Conservation (phyloP, 92 coral and sea anemone genomes). For the Siderastrea siderea region DNA sequence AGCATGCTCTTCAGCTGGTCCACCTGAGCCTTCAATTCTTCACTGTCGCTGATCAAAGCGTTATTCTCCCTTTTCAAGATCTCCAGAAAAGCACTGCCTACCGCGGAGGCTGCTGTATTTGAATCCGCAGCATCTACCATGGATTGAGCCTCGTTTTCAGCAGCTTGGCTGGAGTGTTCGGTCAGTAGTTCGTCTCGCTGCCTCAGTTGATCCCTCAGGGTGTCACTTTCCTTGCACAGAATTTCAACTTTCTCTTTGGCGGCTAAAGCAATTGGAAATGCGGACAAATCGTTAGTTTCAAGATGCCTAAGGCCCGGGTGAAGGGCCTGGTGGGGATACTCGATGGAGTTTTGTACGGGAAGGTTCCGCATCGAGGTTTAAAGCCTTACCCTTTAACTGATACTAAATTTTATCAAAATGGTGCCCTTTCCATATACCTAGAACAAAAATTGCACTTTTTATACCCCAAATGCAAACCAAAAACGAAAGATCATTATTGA, state of each 20-base stretch:
- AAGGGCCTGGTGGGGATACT: too few species aligned
- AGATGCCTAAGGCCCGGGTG: too few species aligned
- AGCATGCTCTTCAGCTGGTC: constrained; percentile 78
- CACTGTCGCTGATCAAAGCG: constrained; percentile 79
- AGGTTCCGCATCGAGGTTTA: too few species aligned
- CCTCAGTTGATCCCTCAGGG: constrained; percentile 29
- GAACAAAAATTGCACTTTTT: too few species aligned
- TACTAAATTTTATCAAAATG: too few species aligned
- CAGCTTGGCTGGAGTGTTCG: background rate
- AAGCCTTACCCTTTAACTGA: too few species aligned
- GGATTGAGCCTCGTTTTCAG: constrained; percentile 28
- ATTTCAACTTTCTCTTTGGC: constrained; percentile 34
- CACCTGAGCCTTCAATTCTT: constrained; percentile 78
- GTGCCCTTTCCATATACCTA: too few species aligned
- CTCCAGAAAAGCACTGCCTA: constrained; percentile 58
- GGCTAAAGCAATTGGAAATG: background rate
- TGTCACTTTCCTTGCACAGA: constrained; percentile 61
- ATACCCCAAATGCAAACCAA: too few species aligned
- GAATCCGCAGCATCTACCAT: constrained; percentile 34
- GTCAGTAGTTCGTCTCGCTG: constrained; percentile 42
- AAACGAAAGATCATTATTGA: too few species aligned
- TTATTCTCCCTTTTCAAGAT: constrained; percentile 90
- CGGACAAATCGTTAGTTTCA: too few species aligned
- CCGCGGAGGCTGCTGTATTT: constrained; percentile 25
- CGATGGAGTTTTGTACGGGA: too few species aligned